Evolutionary conservation across 2,797 vertebrate species (phyloP).

Genomic region (Falco berigora): DNA sequence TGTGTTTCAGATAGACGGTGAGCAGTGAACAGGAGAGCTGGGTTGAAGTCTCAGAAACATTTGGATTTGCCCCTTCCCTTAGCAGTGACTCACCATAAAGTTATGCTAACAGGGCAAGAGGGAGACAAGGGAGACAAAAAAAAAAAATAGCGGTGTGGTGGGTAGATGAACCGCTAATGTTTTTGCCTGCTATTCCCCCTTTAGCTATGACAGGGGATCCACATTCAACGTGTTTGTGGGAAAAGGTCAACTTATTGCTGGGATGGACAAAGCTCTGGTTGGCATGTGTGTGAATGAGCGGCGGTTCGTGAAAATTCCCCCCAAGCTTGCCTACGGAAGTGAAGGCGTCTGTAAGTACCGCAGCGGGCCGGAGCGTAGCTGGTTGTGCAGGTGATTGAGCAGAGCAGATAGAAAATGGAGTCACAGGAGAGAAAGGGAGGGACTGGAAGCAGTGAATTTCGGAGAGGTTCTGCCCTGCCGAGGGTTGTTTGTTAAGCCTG

Average conservation of each 20-base stretch:
- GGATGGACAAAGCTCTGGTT: conserved; percentile 93
- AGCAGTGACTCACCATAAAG: background rate
- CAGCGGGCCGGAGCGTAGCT: background rate
- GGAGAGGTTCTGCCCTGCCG: background rate
- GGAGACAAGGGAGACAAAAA: background rate
- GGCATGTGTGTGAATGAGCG: conserved; percentile 97
- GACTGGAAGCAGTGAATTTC: background rate
- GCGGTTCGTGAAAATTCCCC: conserved; percentile 88
- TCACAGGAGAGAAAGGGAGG: background rate
- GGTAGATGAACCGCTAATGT: background rate
- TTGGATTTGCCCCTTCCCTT: background rate
- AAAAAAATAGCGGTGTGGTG: no score
- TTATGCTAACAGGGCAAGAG: accelerated
- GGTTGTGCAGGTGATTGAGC: background rate
- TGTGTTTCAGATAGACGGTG: background rate
- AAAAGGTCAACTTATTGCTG: conserved; percentile 88
- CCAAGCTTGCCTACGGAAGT: conserved; percentile 87
- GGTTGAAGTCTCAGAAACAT: background rate
- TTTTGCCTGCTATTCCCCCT: background rate
- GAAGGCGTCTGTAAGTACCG: conserved; percentile 85
- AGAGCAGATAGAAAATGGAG: background rate
- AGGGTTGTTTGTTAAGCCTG: background rate
- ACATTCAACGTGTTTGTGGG: conserved; percentile 95
- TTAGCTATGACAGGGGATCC: conserved; percentile 90
- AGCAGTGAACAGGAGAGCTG: background rate